Evolutionary conservation across 2,888 invertebrate genomes (phyloP).

Genomic region (Mimumesa dahlbomi): DNA sequence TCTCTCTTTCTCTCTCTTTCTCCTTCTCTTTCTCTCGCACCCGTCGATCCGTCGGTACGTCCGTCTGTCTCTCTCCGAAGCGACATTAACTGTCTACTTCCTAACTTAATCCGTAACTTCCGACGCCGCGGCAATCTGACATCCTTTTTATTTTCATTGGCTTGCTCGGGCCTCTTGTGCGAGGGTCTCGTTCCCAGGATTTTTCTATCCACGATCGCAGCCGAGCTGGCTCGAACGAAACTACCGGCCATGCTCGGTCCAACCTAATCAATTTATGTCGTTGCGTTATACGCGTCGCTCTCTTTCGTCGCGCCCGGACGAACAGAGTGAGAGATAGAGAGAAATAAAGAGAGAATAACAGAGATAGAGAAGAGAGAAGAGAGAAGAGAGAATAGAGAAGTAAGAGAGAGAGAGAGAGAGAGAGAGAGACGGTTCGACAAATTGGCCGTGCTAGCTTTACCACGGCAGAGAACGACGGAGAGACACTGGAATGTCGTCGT

Average conservation of each 20-base stretch:
- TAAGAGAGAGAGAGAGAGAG: slow-evolving; percentile 38
- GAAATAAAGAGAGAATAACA: slow-evolving; percentile 24
- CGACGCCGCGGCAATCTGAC: slow-evolving; percentile 80
- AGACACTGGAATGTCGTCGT: slow-evolving; percentile 66
- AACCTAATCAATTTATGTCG: slow-evolving; percentile 79
- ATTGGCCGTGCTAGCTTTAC: slow-evolving; percentile 47
- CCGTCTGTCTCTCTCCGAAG: slow-evolving; percentile 65
- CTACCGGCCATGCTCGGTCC: slow-evolving; percentile 71
- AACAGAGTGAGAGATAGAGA: slow-evolving; percentile 19
- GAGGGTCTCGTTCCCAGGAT: slow-evolving; percentile 80
- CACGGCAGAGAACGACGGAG: slow-evolving; percentile 44
- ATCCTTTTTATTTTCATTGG: slow-evolving; percentile 81
- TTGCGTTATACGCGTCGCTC: slow-evolving; percentile 55
- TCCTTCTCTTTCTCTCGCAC: slow-evolving; percentile 23
- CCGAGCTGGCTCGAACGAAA: slow-evolving; percentile 61
- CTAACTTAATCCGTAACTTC: slow-evolving; percentile 81
- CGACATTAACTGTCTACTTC: slow-evolving; percentile 80
- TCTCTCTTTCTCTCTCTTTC: slow-evolving; percentile 34
- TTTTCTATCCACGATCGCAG: slow-evolving; percentile 76
- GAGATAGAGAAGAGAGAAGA: slow-evolving; percentile 39
- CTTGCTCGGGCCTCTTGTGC: slow-evolving; percentile 73
- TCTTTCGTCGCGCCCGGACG: slow-evolving; percentile 39
- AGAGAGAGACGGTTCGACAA: slow-evolving; percentile 42
- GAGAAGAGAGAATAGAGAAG: slow-evolving; percentile 36
- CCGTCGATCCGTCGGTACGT: slow-evolving; percentile 30